Evolutionary conservation across 2,888 invertebrate genomes (phyloP), one percentile per base, ranked within the genome.

Genomic region (Sphecodes monilicornis): DNA sequence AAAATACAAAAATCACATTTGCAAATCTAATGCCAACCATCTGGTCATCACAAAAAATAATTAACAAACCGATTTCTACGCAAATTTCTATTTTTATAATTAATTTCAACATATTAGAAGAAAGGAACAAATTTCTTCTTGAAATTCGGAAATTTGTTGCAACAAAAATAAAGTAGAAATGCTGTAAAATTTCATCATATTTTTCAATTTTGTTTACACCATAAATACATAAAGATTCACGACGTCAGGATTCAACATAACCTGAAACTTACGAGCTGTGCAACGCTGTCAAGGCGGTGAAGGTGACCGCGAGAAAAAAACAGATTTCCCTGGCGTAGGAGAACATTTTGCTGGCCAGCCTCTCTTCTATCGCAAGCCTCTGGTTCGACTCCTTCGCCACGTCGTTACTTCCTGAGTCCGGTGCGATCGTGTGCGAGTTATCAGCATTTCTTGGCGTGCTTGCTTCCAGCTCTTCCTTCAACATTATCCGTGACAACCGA

Each of bases 241-340:
- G 60, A 26, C 29, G 2, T 18, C 29, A 29, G 29, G 22, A 71
- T 74, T 57, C 6, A 64, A 75, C 84, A 90, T 89, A 88, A 91
- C 90, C 88, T 90, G 84, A 82, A 86, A 95, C 96, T 96, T 96
- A 97, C 97, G 96, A 96, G 93, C 96, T 97, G 90, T 97, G 96
- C 72, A 97, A 95, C 70, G 97, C 97, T 88, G 97, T 97, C 92
- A 97, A 97, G 18, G 97, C 96, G 5, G 96, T 96, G 82, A 97
- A 95, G 80, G 96, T 96, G 78, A 97, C 94, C 78, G 96, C 96
- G 86, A 97, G 94, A 91, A 97, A 96, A 91, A 97, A 96, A 87
- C 96, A 95, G 89, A 97, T 94, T 95, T 97, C 97, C 93, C 96
- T 96, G 86, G 96, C 95, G 90, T 97, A 95, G 94, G 96, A 96